phyloP scores from a whole-genome alignment of 2,888 invertebrate genomes.

The Invenusta paracnida region DNA sequence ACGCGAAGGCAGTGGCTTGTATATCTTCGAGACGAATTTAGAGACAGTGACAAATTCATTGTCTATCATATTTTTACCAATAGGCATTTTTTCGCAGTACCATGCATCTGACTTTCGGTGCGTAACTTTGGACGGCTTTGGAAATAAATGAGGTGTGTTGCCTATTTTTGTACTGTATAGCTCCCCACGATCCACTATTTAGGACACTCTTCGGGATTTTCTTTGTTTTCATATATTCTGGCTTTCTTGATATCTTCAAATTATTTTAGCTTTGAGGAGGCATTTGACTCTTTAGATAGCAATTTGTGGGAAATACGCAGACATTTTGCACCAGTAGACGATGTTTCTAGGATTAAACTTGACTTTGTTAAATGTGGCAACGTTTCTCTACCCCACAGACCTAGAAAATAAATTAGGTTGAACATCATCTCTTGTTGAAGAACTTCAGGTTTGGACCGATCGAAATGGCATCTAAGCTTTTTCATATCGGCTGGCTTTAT shows the following conservation, averaged over 20 bases:
- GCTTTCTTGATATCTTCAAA: neutral
- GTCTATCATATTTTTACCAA: neutral
- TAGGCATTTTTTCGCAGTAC: neutral
- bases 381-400: neutral
- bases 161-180: neutral
- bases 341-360: too few relatives aligned
- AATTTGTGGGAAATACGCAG: neutral
- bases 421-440: neutral
- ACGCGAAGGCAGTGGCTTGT: neutral
- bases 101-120: neutral
- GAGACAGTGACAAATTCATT: neutral
- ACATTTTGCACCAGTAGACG: neutral
- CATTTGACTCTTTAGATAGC: neutral
- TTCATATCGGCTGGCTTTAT: neutral
- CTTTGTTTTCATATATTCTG: neutral
- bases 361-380: too few relatives aligned
- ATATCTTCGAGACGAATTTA: neutral
- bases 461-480: neutral
- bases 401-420: neutral
- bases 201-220: neutral
- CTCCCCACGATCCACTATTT: neutral
- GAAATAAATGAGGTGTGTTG: neutral
- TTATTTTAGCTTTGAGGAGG: neutral
- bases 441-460: neutral
- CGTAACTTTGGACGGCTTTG: neutral